phyloP scores from a whole-genome alignment of 2,113 vertebrate genomes.

The Phalacrocorax carbo region DNA sequence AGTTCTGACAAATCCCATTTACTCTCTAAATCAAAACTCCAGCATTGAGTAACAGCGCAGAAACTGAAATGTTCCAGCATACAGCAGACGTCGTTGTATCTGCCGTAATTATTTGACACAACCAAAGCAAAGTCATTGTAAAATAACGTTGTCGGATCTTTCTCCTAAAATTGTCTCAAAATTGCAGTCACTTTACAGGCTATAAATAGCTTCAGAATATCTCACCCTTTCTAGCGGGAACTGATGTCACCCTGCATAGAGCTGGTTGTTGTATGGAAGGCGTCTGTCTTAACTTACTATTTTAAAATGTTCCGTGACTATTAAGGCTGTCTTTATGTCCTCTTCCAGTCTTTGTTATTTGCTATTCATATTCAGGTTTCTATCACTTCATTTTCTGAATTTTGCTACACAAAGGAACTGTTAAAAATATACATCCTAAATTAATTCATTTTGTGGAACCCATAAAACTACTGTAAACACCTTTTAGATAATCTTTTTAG shows the following conservation, averaged over 20 bases:
- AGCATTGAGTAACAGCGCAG: background rate
- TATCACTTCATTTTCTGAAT: background rate
- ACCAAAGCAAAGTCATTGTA: background rate
- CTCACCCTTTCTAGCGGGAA: slow-evolving; percentile 2
- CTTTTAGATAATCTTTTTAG: background rate
- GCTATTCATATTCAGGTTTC: background rate
- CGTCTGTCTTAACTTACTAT: slow-evolving; percentile 3
- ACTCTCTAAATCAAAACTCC: background rate
- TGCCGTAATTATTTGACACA: background rate
- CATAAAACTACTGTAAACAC: too few species aligned
- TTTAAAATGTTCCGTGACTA: slow-evolving; percentile 14
- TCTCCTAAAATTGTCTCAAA: slow-evolving; percentile 2
- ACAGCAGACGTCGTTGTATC: background rate
- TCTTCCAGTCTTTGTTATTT: background rate
- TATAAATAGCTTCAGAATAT: slow-evolving; percentile 18
- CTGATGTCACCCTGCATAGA: background rate
- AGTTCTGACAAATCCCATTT: background rate
- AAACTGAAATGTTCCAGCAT: background rate
- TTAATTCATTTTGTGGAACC: background rate
- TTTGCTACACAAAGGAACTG: background rate
- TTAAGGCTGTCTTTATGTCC: background rate
- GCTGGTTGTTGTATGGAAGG: background rate
- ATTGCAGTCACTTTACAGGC: background rate
- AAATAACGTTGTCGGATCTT: background rate
- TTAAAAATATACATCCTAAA: background rate